Evolutionary conservation across 92 coral and sea anemone genomes (phyloP).

Genomic region (Micromussa lordhowensis): DNA sequence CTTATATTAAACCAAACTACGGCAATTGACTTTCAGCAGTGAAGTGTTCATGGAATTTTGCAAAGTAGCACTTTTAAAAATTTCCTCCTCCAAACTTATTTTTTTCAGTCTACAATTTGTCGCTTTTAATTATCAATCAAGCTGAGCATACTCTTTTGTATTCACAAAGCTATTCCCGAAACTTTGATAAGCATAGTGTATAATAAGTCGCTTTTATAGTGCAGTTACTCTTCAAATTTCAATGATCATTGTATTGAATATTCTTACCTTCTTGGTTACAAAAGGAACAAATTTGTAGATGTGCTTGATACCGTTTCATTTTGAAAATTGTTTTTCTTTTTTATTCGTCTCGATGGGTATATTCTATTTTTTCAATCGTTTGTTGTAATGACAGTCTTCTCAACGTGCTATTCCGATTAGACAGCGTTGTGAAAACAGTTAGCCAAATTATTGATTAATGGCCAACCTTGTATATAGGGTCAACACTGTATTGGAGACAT

Average conservation of each 20-base stretch:
- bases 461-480: not conserved
- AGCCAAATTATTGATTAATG: too few relatives aligned
- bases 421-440: not conserved
- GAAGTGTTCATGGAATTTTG: not conserved
- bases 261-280: not conserved
- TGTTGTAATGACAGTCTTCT: not conserved
- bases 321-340: not conserved
- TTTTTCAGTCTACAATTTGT: not conserved
- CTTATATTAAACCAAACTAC: not conserved
- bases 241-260: not conserved
- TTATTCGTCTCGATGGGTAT: not conserved
- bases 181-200: not conserved
- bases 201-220: not conserved
- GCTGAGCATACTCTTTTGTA: not conserved
- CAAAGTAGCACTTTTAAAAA: not conserved
- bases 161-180: not conserved
- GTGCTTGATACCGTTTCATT: not conserved
- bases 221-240: not conserved
- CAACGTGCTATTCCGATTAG: not conserved
- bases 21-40: not conserved
- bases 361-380: not conserved
- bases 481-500: not conserved
- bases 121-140: not conserved
- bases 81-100: not conserved
- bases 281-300: not conserved